phyloP scores from a whole-genome alignment of 2,113 vertebrate species.

The Marmota flaviventris region DNA sequence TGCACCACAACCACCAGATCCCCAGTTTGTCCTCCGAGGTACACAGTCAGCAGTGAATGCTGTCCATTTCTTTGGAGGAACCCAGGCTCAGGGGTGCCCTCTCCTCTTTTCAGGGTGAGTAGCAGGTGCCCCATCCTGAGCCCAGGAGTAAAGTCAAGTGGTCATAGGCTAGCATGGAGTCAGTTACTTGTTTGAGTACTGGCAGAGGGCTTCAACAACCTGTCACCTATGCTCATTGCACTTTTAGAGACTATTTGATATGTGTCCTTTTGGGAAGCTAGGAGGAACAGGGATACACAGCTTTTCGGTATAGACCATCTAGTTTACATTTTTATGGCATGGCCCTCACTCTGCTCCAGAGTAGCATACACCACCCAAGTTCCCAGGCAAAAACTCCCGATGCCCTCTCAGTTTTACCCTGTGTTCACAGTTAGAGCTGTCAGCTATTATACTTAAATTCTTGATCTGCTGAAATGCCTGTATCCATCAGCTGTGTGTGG shows the following conservation, averaged over 20 bases:
- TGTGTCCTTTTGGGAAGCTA: neutral
- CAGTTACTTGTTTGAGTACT: neutral
- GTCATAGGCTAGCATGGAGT: neutral
- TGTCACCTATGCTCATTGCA: fast-evolving
- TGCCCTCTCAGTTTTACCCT: neutral
- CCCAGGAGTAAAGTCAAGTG: neutral
- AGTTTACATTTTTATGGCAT: neutral
- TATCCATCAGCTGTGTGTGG: no score
- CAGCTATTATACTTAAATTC: neutral
- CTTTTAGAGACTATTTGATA: neutral
- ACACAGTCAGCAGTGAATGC: conserved; percentile 90
- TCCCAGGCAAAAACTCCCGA: neutral
- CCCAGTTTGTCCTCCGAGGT: conserved; percentile 94
- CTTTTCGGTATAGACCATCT: neutral
- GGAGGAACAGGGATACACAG: neutral
- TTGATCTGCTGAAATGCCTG: fast-evolving
- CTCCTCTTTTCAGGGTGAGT: conserved; percentile 96
- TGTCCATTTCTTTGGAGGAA: conserved; percentile 90
- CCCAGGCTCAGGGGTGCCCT: conserved; percentile 80
- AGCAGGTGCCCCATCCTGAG: neutral
- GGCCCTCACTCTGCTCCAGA: neutral
- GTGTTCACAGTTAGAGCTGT: neutral
- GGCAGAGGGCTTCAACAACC: neutral
- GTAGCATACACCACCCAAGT: neutral
- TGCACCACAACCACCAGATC: conserved; percentile 91